A percentile compares a stretch with the other conserved stretches of the same genome.
Evolutionary conservation across 1,140 invertebrate genomes (phyloP).

Genomic region (Polypedilum pembai): DNA sequence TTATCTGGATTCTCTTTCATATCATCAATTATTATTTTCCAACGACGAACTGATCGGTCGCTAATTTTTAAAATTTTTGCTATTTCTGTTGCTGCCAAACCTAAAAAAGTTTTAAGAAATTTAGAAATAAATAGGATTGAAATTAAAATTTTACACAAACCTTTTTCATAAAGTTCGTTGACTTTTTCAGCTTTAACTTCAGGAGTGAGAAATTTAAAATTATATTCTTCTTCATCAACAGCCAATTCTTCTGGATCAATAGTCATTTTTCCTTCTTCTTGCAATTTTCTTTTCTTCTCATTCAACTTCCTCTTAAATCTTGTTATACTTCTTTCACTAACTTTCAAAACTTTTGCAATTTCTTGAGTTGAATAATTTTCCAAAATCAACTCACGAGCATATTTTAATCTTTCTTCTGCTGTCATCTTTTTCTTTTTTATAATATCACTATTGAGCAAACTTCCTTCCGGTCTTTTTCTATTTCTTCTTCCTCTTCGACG

Average conservation of each 20-base stretch:
- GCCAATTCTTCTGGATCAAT: neutral
- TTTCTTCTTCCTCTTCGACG: neutral
- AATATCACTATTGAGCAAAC: neutral
- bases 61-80: neutral
- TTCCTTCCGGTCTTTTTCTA: neutral
- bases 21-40: neutral
- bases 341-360: neutral
- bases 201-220: neutral
- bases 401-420: neutral
- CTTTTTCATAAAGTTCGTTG: neutral
- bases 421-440: neutral
- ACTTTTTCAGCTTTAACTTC: slow-evolving; percentile 6
- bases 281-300: neutral
- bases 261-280: neutral
- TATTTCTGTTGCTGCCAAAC: neutral
- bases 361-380: slow-evolving; percentile 1
- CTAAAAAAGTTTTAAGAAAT: too few relatives aligned
- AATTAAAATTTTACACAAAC: too few relatives aligned
- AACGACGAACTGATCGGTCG: neutral
- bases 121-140: too few relatives aligned
- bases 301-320: neutral
- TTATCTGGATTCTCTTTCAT: neutral
- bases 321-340: neutral
- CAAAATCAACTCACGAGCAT: neutral
- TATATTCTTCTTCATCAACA: neutral